These are phyloP conservation scores for Holacanthus passer DNA, from an alignment of 2,113 vertebrate species.

Conservation along the genomic window DNA sequence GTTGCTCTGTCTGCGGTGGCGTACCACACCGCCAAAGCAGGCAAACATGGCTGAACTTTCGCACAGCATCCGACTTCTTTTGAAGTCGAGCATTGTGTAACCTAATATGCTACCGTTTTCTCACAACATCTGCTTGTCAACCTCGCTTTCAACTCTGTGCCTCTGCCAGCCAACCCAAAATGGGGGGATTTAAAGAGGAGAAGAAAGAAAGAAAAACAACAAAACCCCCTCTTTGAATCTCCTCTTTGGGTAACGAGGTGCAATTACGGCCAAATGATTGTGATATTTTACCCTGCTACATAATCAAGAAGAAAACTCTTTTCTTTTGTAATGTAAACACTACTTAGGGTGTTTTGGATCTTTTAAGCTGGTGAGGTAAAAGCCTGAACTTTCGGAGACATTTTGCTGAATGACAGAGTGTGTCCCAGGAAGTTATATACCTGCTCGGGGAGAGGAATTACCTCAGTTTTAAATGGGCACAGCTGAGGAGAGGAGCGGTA, in stretches of 20 bases:
- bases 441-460: constrained; percentile 30
- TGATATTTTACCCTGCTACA: constrained; percentile 72
- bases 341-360: constrained; percentile 61
- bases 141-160: constrained; percentile 74
- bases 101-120: constrained; percentile 84
- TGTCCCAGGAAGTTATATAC: constrained; percentile 30
- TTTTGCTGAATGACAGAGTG: constrained; percentile 44
- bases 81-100: constrained; percentile 81
- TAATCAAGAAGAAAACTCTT: constrained; percentile 61
- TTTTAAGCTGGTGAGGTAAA: constrained; percentile 50
- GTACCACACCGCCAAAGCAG: constrained; percentile 41
- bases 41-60: constrained; percentile 73
- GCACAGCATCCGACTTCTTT: constrained; percentile 69
- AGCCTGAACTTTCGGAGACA: constrained; percentile 40
- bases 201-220: constrained; percentile 68
- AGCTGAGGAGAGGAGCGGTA: constrained; percentile 34
- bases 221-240: constrained; percentile 54
- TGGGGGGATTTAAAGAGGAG: constrained; percentile 55
- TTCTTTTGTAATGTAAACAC: constrained; percentile 69
- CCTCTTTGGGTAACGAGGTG: constrained; percentile 69
- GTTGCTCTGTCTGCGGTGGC: constrained; percentile 59
- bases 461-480: constrained; percentile 25
- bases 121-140: constrained; percentile 85
- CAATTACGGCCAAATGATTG: constrained; percentile 78
- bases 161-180: constrained; percentile 70